Evolutionary conservation across 2,888 invertebrate genomes (phyloP), one percentile per base, ranked within the genome.

Genomic region (Caprella mutica): DNA sequence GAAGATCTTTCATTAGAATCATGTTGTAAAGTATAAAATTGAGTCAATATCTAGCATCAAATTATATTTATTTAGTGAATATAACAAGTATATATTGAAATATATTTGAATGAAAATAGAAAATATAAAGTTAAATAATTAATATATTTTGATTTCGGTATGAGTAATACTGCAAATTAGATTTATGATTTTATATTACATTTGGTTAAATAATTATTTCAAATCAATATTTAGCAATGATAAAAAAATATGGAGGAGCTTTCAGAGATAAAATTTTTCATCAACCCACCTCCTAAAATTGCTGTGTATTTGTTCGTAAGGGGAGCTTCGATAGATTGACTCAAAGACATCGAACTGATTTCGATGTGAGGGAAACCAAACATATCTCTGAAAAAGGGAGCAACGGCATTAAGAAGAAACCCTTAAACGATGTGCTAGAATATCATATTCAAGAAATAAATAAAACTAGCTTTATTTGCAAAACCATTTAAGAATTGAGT

Each of bases 251-350:
- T n/a, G n/a, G n/a, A n/a, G n/a, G n/a, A n/a, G n/a, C n/a, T n/a
- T n/a, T n/a, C n/a, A n/a, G n/a, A n/a, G n/a, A 5, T 39, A 9
- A 19, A 39, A 5, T 39, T n/a, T 14, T 24, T n/a, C 19, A 17
- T 24, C 17, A 24, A 29, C 54, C 51, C 21, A 65, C 66, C 90
- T 9, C 86, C 83, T 68, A 96, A 75, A 0, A 84, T 84, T 66
- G 86, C 80, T 1, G 90, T 91, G 69, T 96, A 88, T 67, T 83
- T 82, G 52, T 83, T 74, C 0, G 92, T 91, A 24, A 96, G 76
- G 0, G 94, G 94, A 44, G 90, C 86, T 72, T 96, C 93, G 46
- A 96, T 87, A 0, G 92, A 91, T 71, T 94, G 93, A 21, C 84
- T 81, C 70, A 94, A 85, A 44, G 84, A 85, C 86, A 94, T 90